Evolutionary conservation across 2,797 vertebrate genomes (phyloP).

Genomic region (Gymnocypris eckloni): DNA sequence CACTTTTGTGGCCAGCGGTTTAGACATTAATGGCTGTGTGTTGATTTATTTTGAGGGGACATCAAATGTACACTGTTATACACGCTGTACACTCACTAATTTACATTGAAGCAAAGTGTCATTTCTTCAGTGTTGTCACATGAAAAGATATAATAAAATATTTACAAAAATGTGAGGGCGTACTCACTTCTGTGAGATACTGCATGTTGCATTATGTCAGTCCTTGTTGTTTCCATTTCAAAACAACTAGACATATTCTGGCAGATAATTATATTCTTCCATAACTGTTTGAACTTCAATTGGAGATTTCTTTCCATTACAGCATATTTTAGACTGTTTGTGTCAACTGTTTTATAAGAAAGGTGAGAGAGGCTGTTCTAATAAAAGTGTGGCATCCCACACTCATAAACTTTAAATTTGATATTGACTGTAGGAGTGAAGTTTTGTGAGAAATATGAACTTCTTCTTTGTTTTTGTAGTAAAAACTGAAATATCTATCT

Average conservation of each 20-base stretch:
- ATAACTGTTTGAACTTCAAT: background rate
- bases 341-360: conserved; percentile 9
- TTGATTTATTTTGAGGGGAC: too few species aligned
- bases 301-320: conserved; percentile 9
- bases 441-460: conserved; percentile 12
- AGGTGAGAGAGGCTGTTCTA: conserved; percentile 3
- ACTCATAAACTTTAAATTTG: conserved; percentile 32
- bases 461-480: background rate
- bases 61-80: too few species aligned
- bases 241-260: conserved; percentile 2
- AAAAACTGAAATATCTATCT: too few species aligned
- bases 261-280: conserved; percentile 8
- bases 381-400: conserved; percentile 28
- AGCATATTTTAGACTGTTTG: background rate
- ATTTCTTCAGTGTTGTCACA: too few species aligned
- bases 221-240: background rate
- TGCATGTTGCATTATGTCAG: background rate
- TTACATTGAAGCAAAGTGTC: too few species aligned
- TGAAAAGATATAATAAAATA: too few species aligned
- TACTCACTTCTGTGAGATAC: too few species aligned
- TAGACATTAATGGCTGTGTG: too few species aligned
- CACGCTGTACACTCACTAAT: too few species aligned
- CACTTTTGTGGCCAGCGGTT: too few species aligned
- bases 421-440: conserved; percentile 21
- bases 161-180: too few species aligned